A percentile compares a stretch with the other conserved stretches of the same genome.
phyloP scores from a whole-genome alignment of 2,797 vertebrate genomes.

The Schizopygopsis malacanthus region DNA sequence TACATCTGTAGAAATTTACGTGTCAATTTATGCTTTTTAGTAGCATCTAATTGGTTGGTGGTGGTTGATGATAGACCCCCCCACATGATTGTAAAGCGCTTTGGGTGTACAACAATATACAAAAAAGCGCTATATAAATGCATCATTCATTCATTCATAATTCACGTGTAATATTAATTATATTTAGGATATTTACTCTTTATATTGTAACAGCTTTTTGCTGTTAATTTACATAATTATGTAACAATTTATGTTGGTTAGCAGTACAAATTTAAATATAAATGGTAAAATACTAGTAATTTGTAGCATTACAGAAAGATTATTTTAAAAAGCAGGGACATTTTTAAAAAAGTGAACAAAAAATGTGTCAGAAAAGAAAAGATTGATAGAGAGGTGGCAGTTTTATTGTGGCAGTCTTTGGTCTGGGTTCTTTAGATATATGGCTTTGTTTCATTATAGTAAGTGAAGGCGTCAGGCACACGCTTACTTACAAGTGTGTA shows the following conservation, averaged over 20 bases:
- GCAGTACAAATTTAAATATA: not conserved
- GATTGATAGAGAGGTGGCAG: constrained; percentile 1
- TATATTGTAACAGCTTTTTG: not conserved
- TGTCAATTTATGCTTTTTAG: not conserved
- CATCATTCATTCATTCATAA: too few relatives aligned
- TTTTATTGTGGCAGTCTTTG: constrained; percentile 35
- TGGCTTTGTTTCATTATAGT: constrained; percentile 60
- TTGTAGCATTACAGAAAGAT: not conserved
- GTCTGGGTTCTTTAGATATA: constrained; percentile 50
- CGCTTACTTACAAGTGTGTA: constrained; percentile 26
- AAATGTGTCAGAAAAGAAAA: constrained; percentile 19
- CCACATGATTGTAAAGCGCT: too few relatives aligned
- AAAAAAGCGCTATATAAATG: too few relatives aligned
- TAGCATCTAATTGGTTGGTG: not conserved
- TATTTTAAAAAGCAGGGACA: not conserved
- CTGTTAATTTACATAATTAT: not conserved
- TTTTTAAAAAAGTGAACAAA: not conserved
- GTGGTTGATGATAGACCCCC: too few relatives aligned
- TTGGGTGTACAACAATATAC: too few relatives aligned
- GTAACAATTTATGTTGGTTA: not conserved
- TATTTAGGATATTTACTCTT: not conserved
- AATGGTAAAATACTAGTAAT: not conserved
- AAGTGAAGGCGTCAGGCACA: constrained; percentile 59
- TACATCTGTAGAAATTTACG: not conserved
- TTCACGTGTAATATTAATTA: not conserved